These are phyloP conservation scores for Exaiptasia diaphana DNA, from an alignment of 64 coral and sea anemone species.

Conservation along the genomic window DNA sequence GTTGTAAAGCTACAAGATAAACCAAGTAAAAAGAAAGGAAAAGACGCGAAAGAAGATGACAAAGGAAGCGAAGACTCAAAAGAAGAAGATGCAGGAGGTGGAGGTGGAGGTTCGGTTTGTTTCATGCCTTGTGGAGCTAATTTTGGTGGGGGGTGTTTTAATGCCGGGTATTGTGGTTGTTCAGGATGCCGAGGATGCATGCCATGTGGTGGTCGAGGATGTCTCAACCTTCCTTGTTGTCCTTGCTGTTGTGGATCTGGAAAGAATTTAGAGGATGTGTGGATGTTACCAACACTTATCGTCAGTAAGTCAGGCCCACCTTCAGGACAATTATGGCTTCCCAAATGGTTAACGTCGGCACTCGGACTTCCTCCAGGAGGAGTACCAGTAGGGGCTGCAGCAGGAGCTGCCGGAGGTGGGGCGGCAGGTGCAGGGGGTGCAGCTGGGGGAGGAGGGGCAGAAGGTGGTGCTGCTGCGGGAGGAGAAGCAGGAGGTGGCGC, in stretches of 20 bases:
- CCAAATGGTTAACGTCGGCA: conserved; percentile 31
- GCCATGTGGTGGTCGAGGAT: conserved; percentile 34
- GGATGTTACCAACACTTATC: conserved; percentile 75
- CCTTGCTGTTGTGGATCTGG: conserved; percentile 55
- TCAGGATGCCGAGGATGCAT: conserved; percentile 21
- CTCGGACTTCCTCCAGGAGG: conserved; percentile 27
- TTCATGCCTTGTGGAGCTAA: conserved; percentile 45
- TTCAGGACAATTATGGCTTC: conserved; percentile 40
- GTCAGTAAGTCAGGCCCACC: conserved; percentile 50
- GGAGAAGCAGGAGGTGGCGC: neutral
- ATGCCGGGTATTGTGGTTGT: neutral
- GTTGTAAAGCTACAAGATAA: neutral
- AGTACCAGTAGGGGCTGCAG: neutral
- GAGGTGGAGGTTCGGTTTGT: conserved; percentile 29
- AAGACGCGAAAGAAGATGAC: conserved; percentile 26
- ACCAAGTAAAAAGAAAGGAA: neutral
- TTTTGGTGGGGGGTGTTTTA: conserved; percentile 47
- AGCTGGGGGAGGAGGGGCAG: conserved; percentile 5
- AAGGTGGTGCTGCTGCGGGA: neutral
- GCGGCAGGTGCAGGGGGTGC: conserved; percentile 14
- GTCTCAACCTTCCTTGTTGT: conserved; percentile 66
- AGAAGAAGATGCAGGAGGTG: conserved; percentile 12
- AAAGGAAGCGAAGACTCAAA: conserved; percentile 30
- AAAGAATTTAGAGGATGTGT: conserved; percentile 62
- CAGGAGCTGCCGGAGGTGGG: neutral